A percentile compares a stretch with the other conserved stretches of the same genome.
These are phyloP conservation scores for Erythrocercus mccallii DNA, from an alignment of 2,113 vertebrate genomes.

Conservation along the genomic window DNA sequence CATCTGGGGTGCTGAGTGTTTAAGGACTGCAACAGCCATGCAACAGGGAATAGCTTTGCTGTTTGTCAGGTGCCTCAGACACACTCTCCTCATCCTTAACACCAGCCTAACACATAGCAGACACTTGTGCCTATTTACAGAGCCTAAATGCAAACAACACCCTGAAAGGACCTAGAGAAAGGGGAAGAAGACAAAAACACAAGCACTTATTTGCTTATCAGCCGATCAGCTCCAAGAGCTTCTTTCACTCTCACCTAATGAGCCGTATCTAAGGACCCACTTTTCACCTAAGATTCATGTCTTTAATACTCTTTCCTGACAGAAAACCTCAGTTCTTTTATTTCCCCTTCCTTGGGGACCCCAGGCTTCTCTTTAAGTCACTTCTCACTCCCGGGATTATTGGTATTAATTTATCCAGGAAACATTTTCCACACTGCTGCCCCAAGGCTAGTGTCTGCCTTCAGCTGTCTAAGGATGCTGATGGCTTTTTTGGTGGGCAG, in stretches of 20 bases:
- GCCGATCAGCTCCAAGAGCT: not conserved
- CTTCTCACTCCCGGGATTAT: not conserved
- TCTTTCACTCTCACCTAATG: not conserved
- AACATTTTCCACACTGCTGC: not conserved
- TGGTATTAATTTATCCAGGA: not conserved
- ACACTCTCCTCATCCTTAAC: not conserved
- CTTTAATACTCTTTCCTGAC: not conserved
- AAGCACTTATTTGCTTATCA: not conserved
- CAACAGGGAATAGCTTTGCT: not conserved
- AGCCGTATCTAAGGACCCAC: not conserved
- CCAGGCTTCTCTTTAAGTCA: not conserved
- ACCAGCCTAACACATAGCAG: not conserved
- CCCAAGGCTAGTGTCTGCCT: constrained; percentile 36
- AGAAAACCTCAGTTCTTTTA: not conserved
- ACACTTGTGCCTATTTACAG: constrained; percentile 1
- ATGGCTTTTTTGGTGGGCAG: not conserved
- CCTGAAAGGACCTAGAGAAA: not conserved
- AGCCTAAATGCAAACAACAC: not conserved
- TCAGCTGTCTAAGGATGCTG: not conserved
- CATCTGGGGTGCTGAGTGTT: not conserved
- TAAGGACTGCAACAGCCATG: not conserved
- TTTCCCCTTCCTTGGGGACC: not conserved
- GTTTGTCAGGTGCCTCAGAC: not conserved
- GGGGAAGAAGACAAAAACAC: not conserved
- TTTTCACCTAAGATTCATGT: not conserved